Conservation (phyloP, 2,113 vertebrate genomes). For the Maccullochella peelii region DNA sequence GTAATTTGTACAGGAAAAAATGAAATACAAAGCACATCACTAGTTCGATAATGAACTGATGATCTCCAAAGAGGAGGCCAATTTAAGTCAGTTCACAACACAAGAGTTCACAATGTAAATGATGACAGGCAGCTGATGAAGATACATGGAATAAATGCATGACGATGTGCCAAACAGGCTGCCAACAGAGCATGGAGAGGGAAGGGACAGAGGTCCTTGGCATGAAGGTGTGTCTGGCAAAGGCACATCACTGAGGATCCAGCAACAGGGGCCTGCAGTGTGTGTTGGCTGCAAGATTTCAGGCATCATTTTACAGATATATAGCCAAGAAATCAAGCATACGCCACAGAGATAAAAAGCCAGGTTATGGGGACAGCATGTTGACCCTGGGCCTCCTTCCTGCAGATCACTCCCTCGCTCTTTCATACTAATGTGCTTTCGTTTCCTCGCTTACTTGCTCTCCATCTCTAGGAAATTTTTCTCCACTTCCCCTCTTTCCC, state of each 20-base stretch:
- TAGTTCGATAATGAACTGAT: not conserved
- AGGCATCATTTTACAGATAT: conserved; percentile 71
- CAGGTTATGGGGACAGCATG: conserved; percentile 16
- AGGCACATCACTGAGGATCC: conserved; percentile 38
- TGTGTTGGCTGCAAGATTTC: conserved; percentile 64
- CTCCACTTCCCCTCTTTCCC: conserved; percentile 18
- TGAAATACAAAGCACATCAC: too few species aligned
- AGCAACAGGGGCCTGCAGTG: conserved; percentile 36
- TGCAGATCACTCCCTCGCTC: conserved; percentile 24
- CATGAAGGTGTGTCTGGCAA: conserved; percentile 30
- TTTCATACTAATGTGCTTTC: conserved; percentile 20
- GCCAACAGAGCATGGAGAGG: conserved; percentile 35
- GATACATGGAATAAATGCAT: conserved; percentile 50
- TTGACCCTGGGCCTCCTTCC: conserved; percentile 60
- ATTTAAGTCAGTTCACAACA: too few species aligned
- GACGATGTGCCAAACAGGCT: conserved; percentile 50
- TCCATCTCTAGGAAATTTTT: conserved; percentile 31
- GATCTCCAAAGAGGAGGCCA: not conserved
- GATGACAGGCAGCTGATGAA: conserved; percentile 55
- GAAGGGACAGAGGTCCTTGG: conserved; percentile 49
- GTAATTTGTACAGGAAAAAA: not conserved
- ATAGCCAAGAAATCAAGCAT: conserved; percentile 66
- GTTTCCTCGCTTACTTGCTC: conserved; percentile 6
- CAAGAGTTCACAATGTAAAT: not conserved
- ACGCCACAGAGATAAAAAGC: conserved; percentile 64